Evolutionary conservation across 53 echinoderm and acorn worm genomes (phyloP), one percentile per base, ranked within the genome.

Genomic region (Echinometra lucunter): DNA sequence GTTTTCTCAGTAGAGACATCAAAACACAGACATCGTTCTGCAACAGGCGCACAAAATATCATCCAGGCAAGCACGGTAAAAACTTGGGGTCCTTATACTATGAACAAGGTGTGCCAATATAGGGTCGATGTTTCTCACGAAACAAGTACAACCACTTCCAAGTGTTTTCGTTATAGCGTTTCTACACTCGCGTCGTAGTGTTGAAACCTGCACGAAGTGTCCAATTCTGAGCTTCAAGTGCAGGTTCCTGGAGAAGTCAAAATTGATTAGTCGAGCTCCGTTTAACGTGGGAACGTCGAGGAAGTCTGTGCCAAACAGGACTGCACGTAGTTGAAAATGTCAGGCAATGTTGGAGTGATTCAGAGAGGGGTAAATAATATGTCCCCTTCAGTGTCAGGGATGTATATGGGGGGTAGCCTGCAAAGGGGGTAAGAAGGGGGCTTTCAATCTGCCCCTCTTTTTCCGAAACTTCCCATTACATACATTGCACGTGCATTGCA

Each of bases 331-430:
- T 47, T 13, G 83, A n/a, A 49, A 25, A n/a, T 83, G 83, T 83
- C 38, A 80, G 80, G 19, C 83, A 83, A 47, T 83, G n/a, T 83
- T 49, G 47, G 83, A 47, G 28, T 83, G 83, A 83, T 27, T 83
- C 83, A 83, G 83, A 83, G 49, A 75, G 83, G 49, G 83, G 82
- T n/a, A 83, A 45, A 83, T 83, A 83, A 40, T 80, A 27, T n/a
- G 27, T 8, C 28, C 83, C 82, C 82, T 27, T 18, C 83, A 47
- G 28, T 75, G 75, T 83, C 83, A 83, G 83, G 83, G 83, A 47
- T 83, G 45, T 83, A 27, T n/a, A 82, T 25, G 45, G 83, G 47
- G 34, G 40, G 42, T 83, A 47, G 49, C 25, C 83, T 21, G 27
- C 28, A 13, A 83, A 49, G 83, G 83, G 49, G 38, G 45, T 2